Percentiles rank a stretch among this genome's conserved stretches.
Conservation (phyloP, 2,113 vertebrate species). For the Hemicordylus capensis region DNA sequence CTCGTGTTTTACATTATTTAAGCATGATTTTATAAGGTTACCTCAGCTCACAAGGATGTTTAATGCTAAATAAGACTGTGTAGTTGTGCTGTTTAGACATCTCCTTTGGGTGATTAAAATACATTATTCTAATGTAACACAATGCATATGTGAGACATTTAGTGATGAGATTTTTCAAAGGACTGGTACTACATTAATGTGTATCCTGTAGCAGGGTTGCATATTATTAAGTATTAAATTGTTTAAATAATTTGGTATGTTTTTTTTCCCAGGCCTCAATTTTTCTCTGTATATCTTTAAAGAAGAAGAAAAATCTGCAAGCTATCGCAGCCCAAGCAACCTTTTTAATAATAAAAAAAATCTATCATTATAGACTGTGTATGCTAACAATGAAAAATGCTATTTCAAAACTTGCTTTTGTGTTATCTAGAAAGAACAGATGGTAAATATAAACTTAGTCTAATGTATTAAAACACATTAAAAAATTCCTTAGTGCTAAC, state of each 20-base stretch:
- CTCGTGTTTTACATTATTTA: conserved; percentile 98
- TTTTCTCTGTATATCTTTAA: conserved; percentile 61
- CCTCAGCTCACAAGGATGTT: conserved; percentile 97
- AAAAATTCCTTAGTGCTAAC: conserved; percentile 86
- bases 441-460: conserved; percentile 86
- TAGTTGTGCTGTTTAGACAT: conserved; percentile 88
- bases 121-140: conserved; percentile 91
- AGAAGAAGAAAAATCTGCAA: conserved; percentile 73
- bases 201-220: conserved; percentile 70
- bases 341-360: conserved; percentile 76
- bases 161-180: conserved; percentile 81
- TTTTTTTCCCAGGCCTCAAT: conserved; percentile 63
- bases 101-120: conserved; percentile 93
- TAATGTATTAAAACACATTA: conserved; percentile 88
- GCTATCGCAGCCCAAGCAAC: conserved; percentile 73
- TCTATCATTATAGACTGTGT: conserved; percentile 78
- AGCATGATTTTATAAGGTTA: conserved; percentile 92
- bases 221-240: conserved; percentile 80
- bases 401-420: conserved; percentile 87
- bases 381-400: conserved; percentile 85
- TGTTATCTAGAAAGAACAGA: conserved; percentile 88
- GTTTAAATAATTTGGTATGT: conserved; percentile 81
- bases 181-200: conserved; percentile 68
- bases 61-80: conserved; percentile 93
- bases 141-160: conserved; percentile 86